Evolutionary conservation across 2,888 invertebrate species (phyloP).

Genomic region (Papilio elwesi): DNA sequence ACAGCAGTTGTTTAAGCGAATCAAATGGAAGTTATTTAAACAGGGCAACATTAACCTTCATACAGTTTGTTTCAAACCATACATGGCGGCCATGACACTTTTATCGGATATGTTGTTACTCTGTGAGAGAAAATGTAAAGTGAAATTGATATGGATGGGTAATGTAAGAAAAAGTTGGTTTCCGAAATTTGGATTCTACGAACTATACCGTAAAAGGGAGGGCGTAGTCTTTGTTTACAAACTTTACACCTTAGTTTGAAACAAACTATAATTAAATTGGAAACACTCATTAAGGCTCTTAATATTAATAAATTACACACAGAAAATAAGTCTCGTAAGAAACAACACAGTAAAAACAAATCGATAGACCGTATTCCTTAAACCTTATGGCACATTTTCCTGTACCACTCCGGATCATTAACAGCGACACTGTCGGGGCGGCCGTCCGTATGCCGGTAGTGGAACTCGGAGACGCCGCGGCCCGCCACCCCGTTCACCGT

Average conservation of each 20-base stretch:
- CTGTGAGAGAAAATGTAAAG: no score
- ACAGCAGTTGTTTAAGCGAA: not conserved
- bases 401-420: conserved; percentile 84
- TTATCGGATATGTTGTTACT: no score
- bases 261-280: no score
- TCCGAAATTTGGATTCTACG: no score
- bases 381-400: conserved; percentile 74
- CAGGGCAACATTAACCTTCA: not conserved
- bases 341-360: not conserved
- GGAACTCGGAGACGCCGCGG: conserved; percentile 89
- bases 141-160: no score
- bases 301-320: not conserved
- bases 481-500: conserved; percentile 86
- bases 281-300: not conserved
- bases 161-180: no score
- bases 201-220: no score
- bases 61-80: no score
- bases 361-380: conserved; percentile 40
- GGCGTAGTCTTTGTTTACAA: no score
- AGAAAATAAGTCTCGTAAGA: not conserved
- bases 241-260: no score
- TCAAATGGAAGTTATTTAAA: not conserved
- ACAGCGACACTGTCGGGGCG: conserved; percentile 73
- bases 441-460: conserved; percentile 85
- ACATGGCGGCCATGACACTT: no score